Conservation (phyloP, 35 echinoderm and acorn worm species). For the Ophiothrix spiculata region DNA sequence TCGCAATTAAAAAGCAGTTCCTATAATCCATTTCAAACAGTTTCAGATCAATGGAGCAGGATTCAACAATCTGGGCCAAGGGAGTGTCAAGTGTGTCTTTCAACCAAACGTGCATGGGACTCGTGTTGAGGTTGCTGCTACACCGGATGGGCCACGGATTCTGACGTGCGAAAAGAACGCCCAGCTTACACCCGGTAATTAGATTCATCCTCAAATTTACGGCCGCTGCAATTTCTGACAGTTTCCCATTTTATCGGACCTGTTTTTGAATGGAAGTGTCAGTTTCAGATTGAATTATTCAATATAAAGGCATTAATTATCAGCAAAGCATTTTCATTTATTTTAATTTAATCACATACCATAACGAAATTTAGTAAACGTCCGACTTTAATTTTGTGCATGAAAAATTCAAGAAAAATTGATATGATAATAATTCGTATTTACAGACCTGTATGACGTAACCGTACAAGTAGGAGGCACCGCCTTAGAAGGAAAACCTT, state of each 20-base stretch:
- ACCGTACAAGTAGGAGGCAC: no score
- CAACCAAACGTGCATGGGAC: background rate
- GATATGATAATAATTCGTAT: no score
- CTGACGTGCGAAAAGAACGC: background rate
- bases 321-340: background rate
- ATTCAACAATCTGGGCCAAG: background rate
- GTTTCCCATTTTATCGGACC: background rate
- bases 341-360: background rate
- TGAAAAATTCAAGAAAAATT: no score
- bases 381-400: no score
- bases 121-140: background rate
- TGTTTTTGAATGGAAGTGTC: background rate
- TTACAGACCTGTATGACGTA: no score
- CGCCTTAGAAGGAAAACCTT: no score
- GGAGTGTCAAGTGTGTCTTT: background rate
- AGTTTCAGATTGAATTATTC: background rate
- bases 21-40: background rate
- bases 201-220: background rate
- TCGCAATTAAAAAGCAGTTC: background rate
- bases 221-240: background rate
- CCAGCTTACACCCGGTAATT: background rate
- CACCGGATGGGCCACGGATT: background rate
- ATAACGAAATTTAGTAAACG: no score
- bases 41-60: background rate
- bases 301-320: background rate